Percentiles rank a stretch among this genome's conserved stretches.
Conservation (phyloP, 2,113 vertebrate species). For the Mastomys natalensis region DNA sequence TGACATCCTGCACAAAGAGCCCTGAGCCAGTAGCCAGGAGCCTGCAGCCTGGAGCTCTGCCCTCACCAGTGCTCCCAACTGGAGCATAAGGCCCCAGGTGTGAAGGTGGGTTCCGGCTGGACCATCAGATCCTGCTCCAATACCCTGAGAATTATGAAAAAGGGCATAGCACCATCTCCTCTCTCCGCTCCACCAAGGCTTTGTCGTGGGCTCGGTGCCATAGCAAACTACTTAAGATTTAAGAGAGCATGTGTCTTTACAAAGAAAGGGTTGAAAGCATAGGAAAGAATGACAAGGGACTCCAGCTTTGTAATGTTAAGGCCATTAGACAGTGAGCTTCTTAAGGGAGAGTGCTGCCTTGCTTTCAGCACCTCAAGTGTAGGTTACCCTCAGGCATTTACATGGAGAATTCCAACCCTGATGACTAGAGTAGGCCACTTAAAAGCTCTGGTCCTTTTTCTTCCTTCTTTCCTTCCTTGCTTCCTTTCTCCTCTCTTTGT, state of each 20-base stretch:
- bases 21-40: background rate
- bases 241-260: conserved; percentile 17
- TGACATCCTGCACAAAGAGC: background rate
- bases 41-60: background rate
- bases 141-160: background rate
- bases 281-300: background rate
- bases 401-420: background rate
- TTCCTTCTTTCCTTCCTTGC: background rate
- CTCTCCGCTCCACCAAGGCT: background rate
- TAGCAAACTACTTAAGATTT: background rate
- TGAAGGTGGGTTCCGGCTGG: background rate
- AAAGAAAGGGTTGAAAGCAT: background rate
- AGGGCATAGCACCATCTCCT: background rate
- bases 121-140: background rate
- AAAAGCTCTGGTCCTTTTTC: background rate
- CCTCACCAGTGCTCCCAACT: background rate
- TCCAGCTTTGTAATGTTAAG: background rate
- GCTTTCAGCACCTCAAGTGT: background rate
- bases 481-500: background rate
- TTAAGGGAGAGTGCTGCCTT: background rate
- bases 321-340: background rate
- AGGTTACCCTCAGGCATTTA: fast-evolving
- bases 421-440: background rate
- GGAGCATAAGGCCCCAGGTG: background rate
- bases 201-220: background rate